Percentiles rank a stretch among this genome's conserved stretches.
Conservation (phyloP, 2,113 vertebrate species). For the Mellivora capensis region DNA sequence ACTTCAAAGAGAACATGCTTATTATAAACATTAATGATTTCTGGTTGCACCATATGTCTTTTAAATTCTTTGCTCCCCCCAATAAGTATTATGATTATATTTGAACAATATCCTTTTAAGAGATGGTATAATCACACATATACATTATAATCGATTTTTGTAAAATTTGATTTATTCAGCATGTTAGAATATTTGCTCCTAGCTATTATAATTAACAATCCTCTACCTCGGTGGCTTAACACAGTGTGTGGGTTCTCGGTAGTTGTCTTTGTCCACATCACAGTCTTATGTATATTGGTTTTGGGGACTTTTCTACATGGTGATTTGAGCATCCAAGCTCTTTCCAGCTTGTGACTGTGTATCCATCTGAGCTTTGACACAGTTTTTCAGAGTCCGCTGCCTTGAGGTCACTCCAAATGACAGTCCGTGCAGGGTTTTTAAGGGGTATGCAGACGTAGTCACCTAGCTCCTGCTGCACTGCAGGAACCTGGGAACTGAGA, state of each 20-base stretch:
- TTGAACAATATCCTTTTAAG: background rate
- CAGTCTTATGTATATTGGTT: background rate
- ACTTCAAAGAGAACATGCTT: background rate
- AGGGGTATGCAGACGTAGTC: background rate
- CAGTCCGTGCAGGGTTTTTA: background rate
- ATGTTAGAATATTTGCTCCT: background rate
- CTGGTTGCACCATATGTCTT: background rate
- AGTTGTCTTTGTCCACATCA: background rate
- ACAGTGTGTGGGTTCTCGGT: background rate
- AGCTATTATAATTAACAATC: background rate
- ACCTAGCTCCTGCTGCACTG: too few species aligned
- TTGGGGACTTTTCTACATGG: background rate
- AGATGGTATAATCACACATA: background rate
- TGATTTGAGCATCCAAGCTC: background rate
- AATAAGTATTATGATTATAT: background rate
- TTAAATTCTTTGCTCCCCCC: background rate
- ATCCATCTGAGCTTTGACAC: background rate
- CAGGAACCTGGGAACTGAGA: background rate
- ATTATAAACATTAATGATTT: background rate
- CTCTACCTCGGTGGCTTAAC: background rate
- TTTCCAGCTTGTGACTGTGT: background rate
- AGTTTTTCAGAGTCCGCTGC: background rate
- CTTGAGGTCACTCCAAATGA: background rate
- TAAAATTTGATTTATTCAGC: background rate
- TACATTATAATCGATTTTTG: background rate